Conservation (phyloP, 1,140 invertebrate species). For the Drosophila albomicans region DNA sequence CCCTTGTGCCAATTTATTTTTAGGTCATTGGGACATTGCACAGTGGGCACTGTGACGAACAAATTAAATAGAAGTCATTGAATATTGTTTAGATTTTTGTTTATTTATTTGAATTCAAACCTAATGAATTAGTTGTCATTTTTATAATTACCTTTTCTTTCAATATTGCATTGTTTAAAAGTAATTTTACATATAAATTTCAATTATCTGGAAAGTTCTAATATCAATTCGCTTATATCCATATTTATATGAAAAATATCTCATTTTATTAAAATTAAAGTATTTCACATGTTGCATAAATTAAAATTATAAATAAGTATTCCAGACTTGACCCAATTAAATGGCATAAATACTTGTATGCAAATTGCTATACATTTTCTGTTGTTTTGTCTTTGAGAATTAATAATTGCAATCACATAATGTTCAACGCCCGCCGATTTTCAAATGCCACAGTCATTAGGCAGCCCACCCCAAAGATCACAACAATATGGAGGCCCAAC, state of each 20-base stretch:
- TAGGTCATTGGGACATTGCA: slow-evolving; percentile 51
- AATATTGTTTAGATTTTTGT: background rate
- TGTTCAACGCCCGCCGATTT: slow-evolving; percentile 36
- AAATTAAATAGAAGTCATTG: background rate
- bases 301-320: too few species aligned
- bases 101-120: too few species aligned
- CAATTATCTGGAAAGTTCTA: too few species aligned
- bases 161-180: too few species aligned
- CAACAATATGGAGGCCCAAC: background rate
- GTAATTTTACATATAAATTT: too few species aligned
- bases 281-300: too few species aligned
- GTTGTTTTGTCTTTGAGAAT: background rate
- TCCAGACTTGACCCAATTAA: background rate
- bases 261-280: too few species aligned
- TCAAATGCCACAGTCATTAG: slow-evolving; percentile 70
- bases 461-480: slow-evolving; percentile 11
- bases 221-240: too few species aligned
- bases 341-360: background rate
- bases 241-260: too few species aligned
- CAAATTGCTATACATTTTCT: background rate
- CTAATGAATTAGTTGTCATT: too few species aligned
- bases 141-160: too few species aligned
- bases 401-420: slow-evolving; percentile 70
- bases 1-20: slow-evolving; percentile 18
- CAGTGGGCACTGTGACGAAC: slow-evolving; percentile 15